phyloP scores from a whole-genome alignment of 2,797 vertebrate species.

The Diplodus sargus region DNA sequence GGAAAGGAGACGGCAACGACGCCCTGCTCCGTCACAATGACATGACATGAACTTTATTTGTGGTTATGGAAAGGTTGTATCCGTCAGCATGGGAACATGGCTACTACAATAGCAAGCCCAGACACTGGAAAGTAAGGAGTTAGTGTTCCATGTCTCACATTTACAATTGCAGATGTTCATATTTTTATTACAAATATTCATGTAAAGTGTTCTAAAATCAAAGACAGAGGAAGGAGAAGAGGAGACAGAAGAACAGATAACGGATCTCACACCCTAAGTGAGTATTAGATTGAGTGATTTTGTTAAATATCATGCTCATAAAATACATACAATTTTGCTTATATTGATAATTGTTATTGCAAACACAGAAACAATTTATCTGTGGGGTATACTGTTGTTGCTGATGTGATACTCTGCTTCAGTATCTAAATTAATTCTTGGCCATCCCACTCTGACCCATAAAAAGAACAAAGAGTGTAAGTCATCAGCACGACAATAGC shows the following conservation, averaged over 20 bases:
- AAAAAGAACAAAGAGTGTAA: constrained; percentile 55
- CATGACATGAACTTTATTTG: constrained; percentile 56
- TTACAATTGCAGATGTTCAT: background rate
- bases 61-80: constrained; percentile 40
- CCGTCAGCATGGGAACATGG: constrained; percentile 33
- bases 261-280: too few species aligned
- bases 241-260: too few species aligned
- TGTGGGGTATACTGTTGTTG: too few species aligned
- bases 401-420: constrained; percentile 1
- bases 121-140: background rate
- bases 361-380: too few species aligned
- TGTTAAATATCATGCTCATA: too few species aligned
- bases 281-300: too few species aligned
- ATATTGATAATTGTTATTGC: too few species aligned
- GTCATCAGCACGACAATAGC: constrained; percentile 57
- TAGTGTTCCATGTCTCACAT: background rate
- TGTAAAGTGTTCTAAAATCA: too few species aligned
- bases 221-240: too few species aligned
- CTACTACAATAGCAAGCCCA: constrained; percentile 31
- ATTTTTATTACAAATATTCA: too few species aligned
- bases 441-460: constrained; percentile 53
- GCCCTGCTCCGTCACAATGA: constrained; percentile 62
- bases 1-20: constrained; percentile 51
- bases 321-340: too few species aligned
- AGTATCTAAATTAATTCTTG: constrained; percentile 56